phyloP scores from a whole-genome alignment of 2,113 vertebrate species.

The Tiliqua scincoides region DNA sequence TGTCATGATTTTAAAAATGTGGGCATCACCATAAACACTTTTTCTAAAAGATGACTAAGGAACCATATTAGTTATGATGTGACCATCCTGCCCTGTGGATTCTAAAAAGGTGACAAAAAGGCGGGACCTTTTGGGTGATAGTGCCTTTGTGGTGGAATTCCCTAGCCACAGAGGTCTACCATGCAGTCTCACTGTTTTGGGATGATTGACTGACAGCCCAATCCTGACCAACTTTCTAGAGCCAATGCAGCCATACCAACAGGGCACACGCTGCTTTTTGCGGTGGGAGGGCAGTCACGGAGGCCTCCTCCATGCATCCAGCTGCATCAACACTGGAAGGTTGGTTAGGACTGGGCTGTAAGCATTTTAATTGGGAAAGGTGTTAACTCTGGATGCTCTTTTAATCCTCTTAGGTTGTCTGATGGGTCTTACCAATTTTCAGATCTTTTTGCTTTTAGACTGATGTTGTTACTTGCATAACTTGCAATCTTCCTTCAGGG shows the following conservation, averaged over 20 bases:
- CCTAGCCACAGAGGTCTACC: not conserved
- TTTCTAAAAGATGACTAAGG: not conserved
- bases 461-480: not conserved
- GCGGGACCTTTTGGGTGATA: not conserved
- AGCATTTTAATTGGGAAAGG: not conserved
- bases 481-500: not conserved
- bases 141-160: not conserved
- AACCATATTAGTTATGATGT: not conserved
- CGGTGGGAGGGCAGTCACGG: too few species aligned
- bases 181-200: not conserved
- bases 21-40: not conserved
- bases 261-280: too few species aligned
- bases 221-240: too few species aligned
- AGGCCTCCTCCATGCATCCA: too few species aligned
- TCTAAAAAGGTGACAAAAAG: not conserved
- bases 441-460: not conserved
- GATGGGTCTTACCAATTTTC: not conserved
- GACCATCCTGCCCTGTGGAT: not conserved
- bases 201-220: not conserved
- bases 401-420: not conserved
- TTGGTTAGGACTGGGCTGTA: too few species aligned
- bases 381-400: too few species aligned
- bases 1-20: not conserved
- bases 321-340: too few species aligned
- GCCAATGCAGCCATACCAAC: too few species aligned